A percentile compares a stretch with the other conserved stretches of the same genome.
Conservation (phyloP, 2,797 vertebrate species). For the Hippoglossus hippoglossus region DNA sequence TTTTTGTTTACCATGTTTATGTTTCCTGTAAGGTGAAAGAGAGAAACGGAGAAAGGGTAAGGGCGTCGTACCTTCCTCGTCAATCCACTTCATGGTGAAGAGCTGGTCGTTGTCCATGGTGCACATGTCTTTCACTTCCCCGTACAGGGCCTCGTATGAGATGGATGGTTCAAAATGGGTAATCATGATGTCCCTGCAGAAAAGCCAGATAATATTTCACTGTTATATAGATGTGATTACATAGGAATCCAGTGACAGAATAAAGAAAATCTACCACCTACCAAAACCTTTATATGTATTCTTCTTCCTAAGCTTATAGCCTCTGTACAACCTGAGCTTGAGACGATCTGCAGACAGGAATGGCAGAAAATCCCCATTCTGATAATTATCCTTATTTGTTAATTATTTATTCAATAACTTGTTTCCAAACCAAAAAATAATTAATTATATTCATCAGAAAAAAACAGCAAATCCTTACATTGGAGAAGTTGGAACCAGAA, state of each 20-base stretch:
- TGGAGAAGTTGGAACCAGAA: too few species aligned
- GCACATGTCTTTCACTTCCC: slow-evolving; percentile 97
- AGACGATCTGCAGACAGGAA: too few species aligned
- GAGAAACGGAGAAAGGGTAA: neutral
- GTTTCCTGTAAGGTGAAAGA: neutral
- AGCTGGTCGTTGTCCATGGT: slow-evolving; percentile 97
- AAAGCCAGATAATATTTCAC: neutral
- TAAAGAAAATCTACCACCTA: neutral
- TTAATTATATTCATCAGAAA: too few species aligned
- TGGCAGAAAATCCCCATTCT: too few species aligned
- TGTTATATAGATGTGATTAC: neutral
- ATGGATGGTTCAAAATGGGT: slow-evolving; percentile 98
- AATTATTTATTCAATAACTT: too few species aligned
- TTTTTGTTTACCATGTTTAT: too few species aligned
- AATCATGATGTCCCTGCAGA: slow-evolving; percentile 98
- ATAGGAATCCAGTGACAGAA: neutral
- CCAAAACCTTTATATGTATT: neutral
- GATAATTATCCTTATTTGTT: too few species aligned
- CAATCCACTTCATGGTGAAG: slow-evolving; percentile 99
- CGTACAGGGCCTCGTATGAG: slow-evolving; percentile 93
- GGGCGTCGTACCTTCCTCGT: slow-evolving; percentile 92
- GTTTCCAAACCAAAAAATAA: too few species aligned
- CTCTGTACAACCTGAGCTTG: too few species aligned
- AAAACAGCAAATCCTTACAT: too few species aligned
- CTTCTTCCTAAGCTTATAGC: too few species aligned